Evolutionary conservation across 2,888 invertebrate species (phyloP), one percentile per base, ranked within the genome.

Genomic region (Agrotis ipsilon): DNA sequence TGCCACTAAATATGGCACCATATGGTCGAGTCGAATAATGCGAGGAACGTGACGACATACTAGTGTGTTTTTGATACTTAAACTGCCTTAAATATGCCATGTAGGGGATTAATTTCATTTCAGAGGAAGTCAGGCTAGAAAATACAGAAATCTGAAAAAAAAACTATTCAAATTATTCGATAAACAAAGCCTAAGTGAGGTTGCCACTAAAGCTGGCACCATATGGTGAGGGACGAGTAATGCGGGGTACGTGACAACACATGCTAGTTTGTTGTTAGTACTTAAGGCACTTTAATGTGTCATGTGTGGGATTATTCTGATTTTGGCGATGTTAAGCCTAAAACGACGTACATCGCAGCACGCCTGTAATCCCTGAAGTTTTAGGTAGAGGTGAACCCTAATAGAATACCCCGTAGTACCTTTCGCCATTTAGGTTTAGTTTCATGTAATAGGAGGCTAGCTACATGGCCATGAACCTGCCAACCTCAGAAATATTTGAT

Each of bases 1-100:
- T 57, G 66, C 76, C 57, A 62, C 73, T 83, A 82, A 85, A 79
- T 81, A 67, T 72, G 80, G 75, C 60, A 79, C 75, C 84, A 85
- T 81, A 68, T 78, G 83, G 72, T 54, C 54, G 62, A 65, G 61
- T 39, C 85, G 74, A 85, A 24, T 83, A 70, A 84, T 83, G 75
- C 45, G 46, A n/a, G 13, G 21, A 39, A 72, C 84, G 83, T 85
- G 84, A 66, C 59, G 62, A 77, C 48, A 57, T 67, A 45, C 69
- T 58, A 57, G 59, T 54, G 49, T 51, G 63, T 54, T 66, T 58
- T 64, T 58, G 60, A 48, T 75, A 72, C 75, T 68, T 48, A 54
- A 54, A 70, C 45, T 55, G 27, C 21, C 39, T 39, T 39, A 11
- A 39, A 11, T 9, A 11, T 39, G 39, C 39, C 39, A 39, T 11